Percentiles rank a stretch among this genome's conserved stretches.
These are phyloP conservation scores for Zygothrica quintamaculata DNA, from an alignment of 2,888 invertebrate genomes.

Conservation along the genomic window DNA sequence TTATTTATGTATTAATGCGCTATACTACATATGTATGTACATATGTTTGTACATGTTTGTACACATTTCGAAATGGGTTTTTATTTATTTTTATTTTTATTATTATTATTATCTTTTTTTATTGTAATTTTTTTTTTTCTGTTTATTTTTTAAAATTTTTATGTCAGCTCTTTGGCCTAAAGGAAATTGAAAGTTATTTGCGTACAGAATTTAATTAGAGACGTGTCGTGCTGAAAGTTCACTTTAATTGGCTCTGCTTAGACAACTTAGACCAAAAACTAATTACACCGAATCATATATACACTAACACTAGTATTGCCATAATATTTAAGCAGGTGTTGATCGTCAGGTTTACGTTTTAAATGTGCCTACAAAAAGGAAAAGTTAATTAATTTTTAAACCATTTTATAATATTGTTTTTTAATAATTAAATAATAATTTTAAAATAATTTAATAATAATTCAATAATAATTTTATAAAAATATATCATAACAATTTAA, in stretches of 20 bases:
- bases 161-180: constrained; percentile 30
- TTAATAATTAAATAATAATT: too few relatives aligned
- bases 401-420: too few relatives aligned
- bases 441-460: too few relatives aligned
- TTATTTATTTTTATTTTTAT: constrained; percentile 4
- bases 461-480: too few relatives aligned
- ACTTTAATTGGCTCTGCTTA: constrained; percentile 10
- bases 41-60: constrained; percentile 50
- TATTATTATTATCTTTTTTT: background rate
- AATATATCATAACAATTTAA: too few relatives aligned
- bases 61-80: constrained; percentile 38
- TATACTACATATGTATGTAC: constrained; percentile 22
- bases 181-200: constrained; percentile 71
- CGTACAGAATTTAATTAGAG: constrained; percentile 61
- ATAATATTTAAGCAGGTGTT: too few relatives aligned
- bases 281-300: background rate
- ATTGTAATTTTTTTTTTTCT: constrained; percentile 1
- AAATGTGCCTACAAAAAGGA: too few relatives aligned
- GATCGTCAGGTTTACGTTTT: too few relatives aligned
- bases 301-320: background rate
- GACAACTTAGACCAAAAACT: background rate
- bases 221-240: constrained; percentile 24
- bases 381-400: too few relatives aligned
- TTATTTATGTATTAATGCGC: constrained; percentile 63
- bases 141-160: constrained; percentile 2